Evolutionary conservation across 1,140 invertebrate species (phyloP), one percentile per base, ranked within the genome.

Genomic region (Episyrphus balteatus): DNA sequence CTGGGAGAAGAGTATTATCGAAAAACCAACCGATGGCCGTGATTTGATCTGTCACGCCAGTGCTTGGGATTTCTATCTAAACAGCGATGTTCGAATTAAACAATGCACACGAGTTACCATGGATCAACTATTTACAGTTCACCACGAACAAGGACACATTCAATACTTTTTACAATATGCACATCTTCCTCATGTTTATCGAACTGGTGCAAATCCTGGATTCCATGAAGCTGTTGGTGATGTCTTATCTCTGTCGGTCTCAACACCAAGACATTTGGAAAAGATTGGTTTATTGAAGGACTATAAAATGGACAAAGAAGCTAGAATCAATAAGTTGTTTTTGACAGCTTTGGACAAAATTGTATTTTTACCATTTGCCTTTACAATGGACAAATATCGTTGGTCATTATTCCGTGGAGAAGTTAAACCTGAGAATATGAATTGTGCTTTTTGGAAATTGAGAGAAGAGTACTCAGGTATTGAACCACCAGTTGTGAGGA

Each of bases 181-280:
- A 59, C 62, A 88, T 60, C 81, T 81, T 55, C 86, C 86, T 0
- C 69, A 72, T 42, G 61, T 81, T 14, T 92, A 80, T 61, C 76
- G 85, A 49, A 76, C 78, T 34, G 88, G 88, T 26, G 90, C 91
- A 21, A 69, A 69, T 58, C 59, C 62, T 19, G 85, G 88, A 52
- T 95, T 95, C 59, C 88, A 92, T 56, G 92, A 94, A 66, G 91
- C 92, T 11, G 81, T 95, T n/a, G 92, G 92, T 1, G 91, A 94
- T 66, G 80, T 86, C 0, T 81, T 95, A 18, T 79, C 88, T 1
- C 66, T 95, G 3, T 93, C 86, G 2, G 86, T 87, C 0, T 77
- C 77, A 1, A 88, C 88, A 0, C 79, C 82, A 0, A 82, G 82
- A 60, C 89, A 95, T 72, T 71, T 94, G 34, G 70, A 82, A 33